Evolutionary conservation across 2,888 invertebrate genomes (phyloP).

Genomic region (Pecten maximus): DNA sequence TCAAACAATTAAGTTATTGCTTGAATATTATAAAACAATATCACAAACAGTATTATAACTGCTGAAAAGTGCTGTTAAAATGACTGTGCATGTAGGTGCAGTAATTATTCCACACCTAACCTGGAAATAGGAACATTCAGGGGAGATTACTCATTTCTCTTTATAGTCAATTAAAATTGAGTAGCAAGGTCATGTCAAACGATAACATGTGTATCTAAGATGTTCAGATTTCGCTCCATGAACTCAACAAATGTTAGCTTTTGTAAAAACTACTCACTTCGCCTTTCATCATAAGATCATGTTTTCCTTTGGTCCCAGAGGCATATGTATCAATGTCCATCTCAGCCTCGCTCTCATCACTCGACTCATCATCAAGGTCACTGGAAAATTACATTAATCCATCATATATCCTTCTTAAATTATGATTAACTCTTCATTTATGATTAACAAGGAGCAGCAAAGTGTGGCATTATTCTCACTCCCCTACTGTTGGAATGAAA

Average conservation of each 20-base stretch:
- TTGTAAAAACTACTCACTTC: constrained; percentile 70
- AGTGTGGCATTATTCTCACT: too few species aligned
- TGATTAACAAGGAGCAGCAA: too few species aligned
- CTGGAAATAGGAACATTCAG: too few species aligned
- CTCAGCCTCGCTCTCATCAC: constrained; percentile 80
- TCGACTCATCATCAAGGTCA: constrained; percentile 75
- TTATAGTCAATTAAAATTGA: too few species aligned
- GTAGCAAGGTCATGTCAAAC: too few species aligned
- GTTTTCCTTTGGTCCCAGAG: constrained; percentile 87
- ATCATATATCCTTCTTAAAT: too few species aligned
- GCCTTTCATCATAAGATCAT: constrained; percentile 89
- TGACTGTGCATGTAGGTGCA: too few species aligned
- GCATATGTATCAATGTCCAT: constrained; percentile 74
- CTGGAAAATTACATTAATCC: constrained; percentile 50
- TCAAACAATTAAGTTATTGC: not conserved
- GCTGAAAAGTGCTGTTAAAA: too few species aligned
- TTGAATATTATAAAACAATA: not conserved
- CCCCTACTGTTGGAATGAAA: too few species aligned
- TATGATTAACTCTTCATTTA: too few species aligned
- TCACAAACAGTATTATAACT: not conserved
- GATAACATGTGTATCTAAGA: not conserved
- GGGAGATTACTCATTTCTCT: too few species aligned
- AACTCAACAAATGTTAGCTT: not conserved
- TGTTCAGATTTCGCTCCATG: not conserved
- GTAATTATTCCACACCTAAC: too few species aligned